phyloP scores from a whole-genome alignment of 2,888 invertebrate genomes.

The Cryptocephalus primarius region DNA sequence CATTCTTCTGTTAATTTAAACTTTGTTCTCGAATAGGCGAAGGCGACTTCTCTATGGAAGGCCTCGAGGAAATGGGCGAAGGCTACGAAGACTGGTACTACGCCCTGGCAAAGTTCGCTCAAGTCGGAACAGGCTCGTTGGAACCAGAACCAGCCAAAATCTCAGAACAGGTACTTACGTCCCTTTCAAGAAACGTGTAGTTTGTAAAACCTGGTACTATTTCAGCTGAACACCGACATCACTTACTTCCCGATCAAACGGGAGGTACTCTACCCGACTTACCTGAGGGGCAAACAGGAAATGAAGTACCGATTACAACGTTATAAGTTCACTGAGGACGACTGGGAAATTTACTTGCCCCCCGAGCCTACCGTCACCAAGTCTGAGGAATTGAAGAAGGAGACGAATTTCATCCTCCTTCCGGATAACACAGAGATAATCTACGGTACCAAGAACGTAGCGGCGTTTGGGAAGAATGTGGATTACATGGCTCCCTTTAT shows the following conservation, averaged over 20 bases:
- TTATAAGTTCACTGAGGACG: constrained; percentile 9
- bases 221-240: constrained; percentile 19
- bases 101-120: constrained; percentile 14
- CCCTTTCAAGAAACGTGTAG: neutral
- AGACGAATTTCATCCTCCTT: constrained; percentile 46
- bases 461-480: constrained; percentile 26
- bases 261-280: constrained; percentile 20
- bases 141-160: constrained; percentile 8
- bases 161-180: constrained; percentile 17
- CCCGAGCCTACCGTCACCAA: constrained; percentile 22
- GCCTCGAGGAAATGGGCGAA: constrained; percentile 5
- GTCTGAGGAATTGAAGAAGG: constrained; percentile 43
- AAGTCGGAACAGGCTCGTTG: constrained; percentile 15
- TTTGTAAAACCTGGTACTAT: neutral
- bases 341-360: constrained; percentile 15
- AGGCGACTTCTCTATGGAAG: neutral
- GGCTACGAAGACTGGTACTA: constrained; percentile 20
- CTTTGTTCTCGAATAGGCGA: neutral
- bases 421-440: constrained; percentile 52
- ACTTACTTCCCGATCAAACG: constrained; percentile 20
- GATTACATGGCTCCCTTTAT: constrained; percentile 41
- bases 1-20: too few relatives aligned
- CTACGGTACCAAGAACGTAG: constrained; percentile 40
- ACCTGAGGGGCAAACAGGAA: constrained; percentile 16
- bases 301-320: constrained; percentile 13